Base-by-base conservation (phyloP, 2,888 invertebrate genomes). In the Tridacna crocea region DNA sequence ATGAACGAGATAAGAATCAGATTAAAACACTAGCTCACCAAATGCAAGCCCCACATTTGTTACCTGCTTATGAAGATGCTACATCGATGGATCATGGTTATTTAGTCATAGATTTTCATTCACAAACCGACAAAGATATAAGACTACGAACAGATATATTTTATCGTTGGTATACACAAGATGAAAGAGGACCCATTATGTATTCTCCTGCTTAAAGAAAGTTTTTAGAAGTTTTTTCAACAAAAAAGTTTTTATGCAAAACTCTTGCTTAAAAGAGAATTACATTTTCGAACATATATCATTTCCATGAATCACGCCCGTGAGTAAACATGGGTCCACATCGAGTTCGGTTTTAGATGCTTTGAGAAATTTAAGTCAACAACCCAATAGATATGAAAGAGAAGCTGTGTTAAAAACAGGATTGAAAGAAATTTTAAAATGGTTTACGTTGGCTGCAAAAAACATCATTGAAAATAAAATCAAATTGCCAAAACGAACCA, bases 341-440 rank as follows among this genome's bases (percentile, higher is more conserved):
- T 22, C 74, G 1, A 13, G 12, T 12, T n/a, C 26, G 11, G 46
- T 74, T 19, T n/a, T 74, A 15, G 22, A 60, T 74, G 74, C 74
- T 27, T 60, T 74, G 22, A 27, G 60, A 36, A 60, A 51, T 17
- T 58, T 60, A 74, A 74, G 61, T 74, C 12, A 27, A 11, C 26
- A 60, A 60, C 11, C 46, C 13, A 58, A 55, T n/a, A 58, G 26
- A 19, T 22, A 74, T 60, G 27, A 51, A 72, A 72, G 55, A 51
- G 24, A 55, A 55, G 51, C 51, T 36, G 22, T 72, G 17, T 24
- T 72, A 13, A 60, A 61, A 55, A 27, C 74, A 26, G 74, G 60
- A 36, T 74, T 74, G 26, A 74, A 58, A 26, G 61, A 74, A 36
- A 74, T 74, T 17, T 47, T 74, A 36, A 74, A 74, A 74, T 60